phyloP scores from a whole-genome alignment of 2,113 vertebrate genomes.

The Rostratula benghalensis region DNA sequence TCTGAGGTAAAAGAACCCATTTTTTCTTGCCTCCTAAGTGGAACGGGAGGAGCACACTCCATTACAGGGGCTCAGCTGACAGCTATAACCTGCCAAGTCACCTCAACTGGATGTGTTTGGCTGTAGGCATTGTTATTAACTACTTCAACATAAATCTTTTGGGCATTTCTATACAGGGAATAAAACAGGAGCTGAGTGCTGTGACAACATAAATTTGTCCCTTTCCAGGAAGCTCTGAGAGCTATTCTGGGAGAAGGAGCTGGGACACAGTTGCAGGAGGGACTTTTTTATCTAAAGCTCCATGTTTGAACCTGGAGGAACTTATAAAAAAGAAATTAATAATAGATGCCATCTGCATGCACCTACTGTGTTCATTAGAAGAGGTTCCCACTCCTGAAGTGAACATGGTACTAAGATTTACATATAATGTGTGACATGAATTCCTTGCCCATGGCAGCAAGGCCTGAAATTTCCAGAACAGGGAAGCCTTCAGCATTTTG shows the following conservation, averaged over 20 bases:
- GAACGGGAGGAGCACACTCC: neutral
- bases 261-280: neutral
- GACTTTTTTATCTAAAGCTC: neutral
- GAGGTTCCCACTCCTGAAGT: neutral
- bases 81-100: neutral
- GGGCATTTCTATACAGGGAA: neutral
- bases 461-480: neutral
- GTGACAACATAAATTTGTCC: neutral
- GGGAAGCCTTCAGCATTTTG: neutral
- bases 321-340: neutral
- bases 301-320: neutral
- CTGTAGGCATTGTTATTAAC: fast-evolving
- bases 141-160: neutral
- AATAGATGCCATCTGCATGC: neutral
- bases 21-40: neutral
- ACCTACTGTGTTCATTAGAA: neutral
- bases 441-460: neutral
- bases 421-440: neutral
- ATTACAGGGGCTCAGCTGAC: neutral
- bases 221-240: neutral
- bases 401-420: neutral
- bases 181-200: neutral
- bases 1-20: neutral
- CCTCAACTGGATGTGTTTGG: neutral
- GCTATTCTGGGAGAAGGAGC: neutral